A percentile compares a stretch with the other conserved stretches of the same genome.
phyloP scores from a whole-genome alignment of 1,140 invertebrate genomes.

The Apocrypta bakeri region DNA sequence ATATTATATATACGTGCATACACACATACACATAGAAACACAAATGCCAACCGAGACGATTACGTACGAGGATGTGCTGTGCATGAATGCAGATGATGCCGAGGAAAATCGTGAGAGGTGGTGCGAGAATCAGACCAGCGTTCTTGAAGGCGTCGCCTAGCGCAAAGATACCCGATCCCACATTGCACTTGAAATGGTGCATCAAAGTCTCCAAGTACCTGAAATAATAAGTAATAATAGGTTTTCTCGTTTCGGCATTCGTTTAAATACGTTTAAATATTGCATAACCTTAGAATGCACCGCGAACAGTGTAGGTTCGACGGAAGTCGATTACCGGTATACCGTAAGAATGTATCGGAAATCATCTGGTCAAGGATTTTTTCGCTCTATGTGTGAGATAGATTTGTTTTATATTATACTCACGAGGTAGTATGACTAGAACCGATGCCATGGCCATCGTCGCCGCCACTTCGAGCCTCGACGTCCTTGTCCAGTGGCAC shows the following conservation, averaged over 20 bases:
- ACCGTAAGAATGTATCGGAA: too few relatives aligned
- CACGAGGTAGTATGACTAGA: slow-evolving; percentile 76
- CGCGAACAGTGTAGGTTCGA: too few relatives aligned
- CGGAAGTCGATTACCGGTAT: too few relatives aligned
- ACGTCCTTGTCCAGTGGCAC: slow-evolving; percentile 68
- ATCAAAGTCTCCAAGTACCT: slow-evolving; percentile 84
- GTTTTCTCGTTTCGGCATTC: too few relatives aligned
- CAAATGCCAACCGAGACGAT: neutral
- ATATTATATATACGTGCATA: too few relatives aligned
- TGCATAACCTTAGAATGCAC: too few relatives aligned
- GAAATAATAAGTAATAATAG: too few relatives aligned
- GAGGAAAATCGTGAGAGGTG: slow-evolving; percentile 79
- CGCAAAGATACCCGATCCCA: slow-evolving; percentile 84
- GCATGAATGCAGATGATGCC: slow-evolving; percentile 83
- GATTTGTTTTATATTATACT: slow-evolving; percentile 56
- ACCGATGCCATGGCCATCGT: slow-evolving; percentile 68
- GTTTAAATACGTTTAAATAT: too few relatives aligned
- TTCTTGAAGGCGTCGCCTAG: slow-evolving; percentile 86
- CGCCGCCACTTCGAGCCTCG: slow-evolving; percentile 36
- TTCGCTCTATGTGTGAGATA: too few relatives aligned
- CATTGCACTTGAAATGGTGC: slow-evolving; percentile 85
- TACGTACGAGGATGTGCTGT: slow-evolving; percentile 82
- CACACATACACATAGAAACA: neutral
- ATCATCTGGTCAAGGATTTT: slow-evolving; percentile 46
- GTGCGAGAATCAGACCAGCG: slow-evolving; percentile 81